Percentiles rank a stretch among this genome's conserved stretches.
Conservation (phyloP, 1,140 invertebrate genomes). For the Leptestheria dahalacensis region DNA sequence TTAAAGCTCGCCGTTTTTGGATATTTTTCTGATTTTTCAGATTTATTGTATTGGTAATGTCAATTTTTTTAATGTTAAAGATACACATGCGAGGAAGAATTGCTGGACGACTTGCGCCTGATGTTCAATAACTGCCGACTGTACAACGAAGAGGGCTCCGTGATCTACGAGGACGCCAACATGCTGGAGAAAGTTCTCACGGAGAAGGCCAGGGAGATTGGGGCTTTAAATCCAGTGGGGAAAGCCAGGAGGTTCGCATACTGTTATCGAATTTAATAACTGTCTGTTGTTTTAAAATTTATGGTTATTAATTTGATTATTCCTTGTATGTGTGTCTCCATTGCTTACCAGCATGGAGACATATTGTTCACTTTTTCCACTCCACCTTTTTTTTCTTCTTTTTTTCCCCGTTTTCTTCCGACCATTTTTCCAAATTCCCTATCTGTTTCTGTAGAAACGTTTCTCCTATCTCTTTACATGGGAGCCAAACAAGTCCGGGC, state of each 20-base stretch:
- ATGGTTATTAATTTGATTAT: slow-evolving; percentile 2
- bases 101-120: slow-evolving; percentile 53
- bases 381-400: too few relatives aligned
- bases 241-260: slow-evolving; percentile 21
- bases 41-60: too few relatives aligned
- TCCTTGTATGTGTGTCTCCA: neutral
- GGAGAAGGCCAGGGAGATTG: slow-evolving; percentile 64
- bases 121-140: slow-evolving; percentile 93
- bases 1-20: neutral
- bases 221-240: slow-evolving; percentile 20
- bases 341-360: too few relatives aligned
- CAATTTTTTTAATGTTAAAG: slow-evolving; percentile 26
- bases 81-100: slow-evolving; percentile 44
- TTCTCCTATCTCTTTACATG: too few relatives aligned
- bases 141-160: slow-evolving; percentile 90
- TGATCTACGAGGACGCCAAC: slow-evolving; percentile 87
- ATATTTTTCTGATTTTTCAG: neutral
- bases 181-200: slow-evolving; percentile 68
- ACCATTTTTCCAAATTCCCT: too few relatives aligned
- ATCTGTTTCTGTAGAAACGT: too few relatives aligned
- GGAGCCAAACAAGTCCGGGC: too few relatives aligned
- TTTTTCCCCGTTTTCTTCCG: too few relatives aligned
- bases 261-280: slow-evolving; percentile 15
- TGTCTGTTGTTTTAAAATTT: too few relatives aligned
- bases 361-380: too few relatives aligned